phyloP scores from a whole-genome alignment of 1,140 invertebrate species.

The Drosophila elegans region DNA sequence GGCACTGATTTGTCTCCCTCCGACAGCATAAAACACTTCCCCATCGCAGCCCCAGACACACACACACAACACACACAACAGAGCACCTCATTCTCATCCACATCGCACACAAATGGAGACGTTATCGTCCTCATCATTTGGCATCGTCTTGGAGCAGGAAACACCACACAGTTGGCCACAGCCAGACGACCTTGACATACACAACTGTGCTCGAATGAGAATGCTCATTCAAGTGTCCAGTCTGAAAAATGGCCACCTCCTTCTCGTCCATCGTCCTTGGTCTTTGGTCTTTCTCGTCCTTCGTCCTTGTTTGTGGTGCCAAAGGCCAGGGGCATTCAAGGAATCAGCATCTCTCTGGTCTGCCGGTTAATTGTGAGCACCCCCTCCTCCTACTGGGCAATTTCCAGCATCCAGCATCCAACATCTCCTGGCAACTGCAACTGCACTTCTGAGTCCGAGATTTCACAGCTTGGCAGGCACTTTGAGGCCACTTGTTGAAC shows the following conservation, averaged over 20 bases:
- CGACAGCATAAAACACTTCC: conserved; percentile 65
- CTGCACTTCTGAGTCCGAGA: conserved; percentile 51
- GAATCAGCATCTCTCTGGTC: conserved; percentile 29
- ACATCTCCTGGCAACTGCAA: conserved; percentile 35
- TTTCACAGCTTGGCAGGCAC: conserved; percentile 39
- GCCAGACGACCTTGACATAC: conserved; percentile 74
- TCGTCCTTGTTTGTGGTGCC: conserved; percentile 10
- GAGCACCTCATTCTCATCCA: background rate
- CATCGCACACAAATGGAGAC: conserved; percentile 55
- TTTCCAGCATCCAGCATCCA: background rate
- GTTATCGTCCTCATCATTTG: conserved; percentile 73
- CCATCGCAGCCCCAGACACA: conserved; percentile 37
- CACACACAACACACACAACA: conserved; percentile 27
- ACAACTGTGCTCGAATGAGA: conserved; percentile 38
- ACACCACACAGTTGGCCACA: conserved; percentile 33
- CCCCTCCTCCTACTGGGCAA: conserved; percentile 6
- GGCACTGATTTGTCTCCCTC: conserved; percentile 56
- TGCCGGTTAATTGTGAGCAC: conserved; percentile 44
- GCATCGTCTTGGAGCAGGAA: conserved; percentile 80
- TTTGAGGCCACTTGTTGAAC: conserved; percentile 39
- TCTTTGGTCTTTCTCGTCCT: too few species aligned
- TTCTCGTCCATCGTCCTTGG: conserved; percentile 7
- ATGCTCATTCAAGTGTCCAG: conserved; percentile 75
- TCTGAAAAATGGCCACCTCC: conserved; percentile 71
- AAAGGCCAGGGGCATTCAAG: conserved; percentile 54